phyloP scores from a whole-genome alignment of 2,113 vertebrate species.

The Shinisaurus crocodilurus region DNA sequence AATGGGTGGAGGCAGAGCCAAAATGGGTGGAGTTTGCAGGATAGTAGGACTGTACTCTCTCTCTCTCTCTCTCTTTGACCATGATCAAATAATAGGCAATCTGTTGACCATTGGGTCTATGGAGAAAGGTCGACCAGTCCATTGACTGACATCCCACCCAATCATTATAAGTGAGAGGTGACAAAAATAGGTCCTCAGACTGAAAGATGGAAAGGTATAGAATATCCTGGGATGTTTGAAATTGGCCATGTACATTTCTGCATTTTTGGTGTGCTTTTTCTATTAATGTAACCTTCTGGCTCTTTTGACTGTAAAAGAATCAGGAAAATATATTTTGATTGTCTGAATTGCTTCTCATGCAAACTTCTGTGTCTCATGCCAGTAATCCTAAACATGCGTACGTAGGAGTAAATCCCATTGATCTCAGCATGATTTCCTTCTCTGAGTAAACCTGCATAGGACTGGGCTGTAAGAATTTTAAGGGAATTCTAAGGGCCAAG shows the following conservation, averaged over 20 bases:
- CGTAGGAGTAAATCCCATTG: neutral
- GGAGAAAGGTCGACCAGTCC: neutral
- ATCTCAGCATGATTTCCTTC: neutral
- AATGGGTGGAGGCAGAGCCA: no score
- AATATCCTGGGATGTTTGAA: neutral
- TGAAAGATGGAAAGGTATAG: neutral
- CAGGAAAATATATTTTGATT: neutral
- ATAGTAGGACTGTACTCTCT: no score
- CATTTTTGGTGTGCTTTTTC: neutral
- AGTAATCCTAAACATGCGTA: neutral
- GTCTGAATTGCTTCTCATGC: no score
- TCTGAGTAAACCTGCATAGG: no score
- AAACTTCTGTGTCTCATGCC: neutral
- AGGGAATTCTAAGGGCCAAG: no score
- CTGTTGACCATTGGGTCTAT: no score
- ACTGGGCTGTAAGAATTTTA: no score
- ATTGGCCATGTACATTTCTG: neutral
- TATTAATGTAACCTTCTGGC: neutral
- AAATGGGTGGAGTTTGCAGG: no score
- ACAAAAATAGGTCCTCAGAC: neutral
- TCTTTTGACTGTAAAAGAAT: neutral
- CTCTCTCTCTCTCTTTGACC: no score
- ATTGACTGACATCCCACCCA: neutral
- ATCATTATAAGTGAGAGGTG: neutral
- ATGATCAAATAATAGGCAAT: neutral